phyloP scores from a whole-genome alignment of 2,797 vertebrate species.

The Acomys russatus region DNA sequence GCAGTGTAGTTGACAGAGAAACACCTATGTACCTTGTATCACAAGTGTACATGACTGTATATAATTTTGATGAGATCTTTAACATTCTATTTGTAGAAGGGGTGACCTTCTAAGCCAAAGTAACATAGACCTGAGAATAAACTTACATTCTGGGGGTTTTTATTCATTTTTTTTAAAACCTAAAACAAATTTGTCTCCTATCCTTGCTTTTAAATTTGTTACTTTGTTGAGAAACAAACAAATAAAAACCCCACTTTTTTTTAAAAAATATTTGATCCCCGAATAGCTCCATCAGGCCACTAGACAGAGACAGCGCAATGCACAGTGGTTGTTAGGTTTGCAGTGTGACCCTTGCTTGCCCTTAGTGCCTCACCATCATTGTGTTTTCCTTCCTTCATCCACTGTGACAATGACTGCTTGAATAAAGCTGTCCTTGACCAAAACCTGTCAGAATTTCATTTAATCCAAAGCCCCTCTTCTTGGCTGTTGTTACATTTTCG shows the following conservation, averaged over 20 bases:
- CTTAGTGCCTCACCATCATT: accelerated
- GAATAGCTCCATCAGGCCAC: background rate
- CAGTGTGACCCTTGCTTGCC: background rate
- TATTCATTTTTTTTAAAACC: background rate
- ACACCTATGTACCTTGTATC: background rate
- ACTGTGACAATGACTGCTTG: background rate
- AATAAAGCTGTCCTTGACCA: background rate
- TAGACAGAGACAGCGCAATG: background rate
- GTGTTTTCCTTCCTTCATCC: too few relatives aligned
- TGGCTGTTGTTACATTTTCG: background rate
- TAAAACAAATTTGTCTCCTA: background rate
- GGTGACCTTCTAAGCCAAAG: background rate
- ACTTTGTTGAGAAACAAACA: too few relatives aligned
- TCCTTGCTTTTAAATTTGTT: background rate
- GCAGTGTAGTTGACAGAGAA: background rate
- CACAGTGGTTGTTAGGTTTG: background rate
- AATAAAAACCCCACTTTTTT: background rate
- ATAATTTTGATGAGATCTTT: background rate
- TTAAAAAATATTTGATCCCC: background rate
- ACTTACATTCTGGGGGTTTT: background rate
- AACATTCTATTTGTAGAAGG: background rate
- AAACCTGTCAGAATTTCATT: background rate
- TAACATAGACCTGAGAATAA: background rate
- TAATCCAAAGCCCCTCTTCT: background rate
- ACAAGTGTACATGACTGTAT: background rate